These are phyloP conservation scores for Oedothorax gibbosus DNA, from an alignment of 1,140 invertebrate species.

Conservation along the genomic window DNA sequence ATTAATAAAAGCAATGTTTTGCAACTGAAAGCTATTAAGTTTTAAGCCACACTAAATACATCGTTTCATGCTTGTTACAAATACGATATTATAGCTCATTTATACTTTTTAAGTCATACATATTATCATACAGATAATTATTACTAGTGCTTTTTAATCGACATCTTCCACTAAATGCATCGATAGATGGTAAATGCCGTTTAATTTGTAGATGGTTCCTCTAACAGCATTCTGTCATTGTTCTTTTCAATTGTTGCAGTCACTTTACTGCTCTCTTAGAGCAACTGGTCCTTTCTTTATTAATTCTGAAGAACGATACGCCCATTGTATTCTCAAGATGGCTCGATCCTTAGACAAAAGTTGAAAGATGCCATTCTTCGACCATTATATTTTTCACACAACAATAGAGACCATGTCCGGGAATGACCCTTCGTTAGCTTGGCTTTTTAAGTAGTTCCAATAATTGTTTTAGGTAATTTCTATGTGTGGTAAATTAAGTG, in stretches of 20 bases:
- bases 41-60: too few relatives aligned
- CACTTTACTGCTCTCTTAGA: conserved; percentile 9
- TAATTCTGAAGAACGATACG: conserved; percentile 42
- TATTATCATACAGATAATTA: too few relatives aligned
- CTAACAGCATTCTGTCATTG: background rate
- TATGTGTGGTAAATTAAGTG: too few relatives aligned
- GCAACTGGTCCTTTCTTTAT: background rate
- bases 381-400: background rate
- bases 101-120: too few relatives aligned
- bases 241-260: background rate
- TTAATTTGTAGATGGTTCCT: conserved; percentile 22
- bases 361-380: conserved; percentile 19
- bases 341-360: conserved; percentile 7
- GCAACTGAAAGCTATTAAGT: too few relatives aligned
- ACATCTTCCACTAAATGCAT: background rate
- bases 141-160: background rate
- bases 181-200: background rate
- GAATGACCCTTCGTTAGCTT: too few relatives aligned
- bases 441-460: too few relatives aligned
- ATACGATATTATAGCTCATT: too few relatives aligned
- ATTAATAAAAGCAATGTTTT: too few relatives aligned
- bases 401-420: too few relatives aligned
- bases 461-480: too few relatives aligned
- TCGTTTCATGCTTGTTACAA: too few relatives aligned
- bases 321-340: conserved; percentile 16